These are phyloP conservation scores for Colostygia pectinataria DNA, from an alignment of 2,888 invertebrate genomes.

Conservation along the genomic window DNA sequence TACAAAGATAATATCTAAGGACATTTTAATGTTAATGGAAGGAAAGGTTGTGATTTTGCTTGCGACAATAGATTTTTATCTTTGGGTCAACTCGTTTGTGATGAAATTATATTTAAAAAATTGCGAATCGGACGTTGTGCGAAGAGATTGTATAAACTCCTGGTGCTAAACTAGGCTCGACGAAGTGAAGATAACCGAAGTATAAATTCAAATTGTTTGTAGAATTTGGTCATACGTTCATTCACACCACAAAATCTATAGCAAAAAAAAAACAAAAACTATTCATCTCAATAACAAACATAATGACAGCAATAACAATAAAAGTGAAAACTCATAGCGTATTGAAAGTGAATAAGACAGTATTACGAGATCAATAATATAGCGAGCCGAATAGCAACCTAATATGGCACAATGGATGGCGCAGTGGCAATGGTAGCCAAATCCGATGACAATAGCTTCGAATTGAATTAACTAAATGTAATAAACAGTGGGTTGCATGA, in stretches of 20 bases:
- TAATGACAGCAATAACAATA: constrained; percentile 3
- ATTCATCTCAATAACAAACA: neutral
- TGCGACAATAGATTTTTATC: constrained; percentile 31
- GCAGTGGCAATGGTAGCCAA: constrained; percentile 49
- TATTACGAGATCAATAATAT: constrained; percentile 31
- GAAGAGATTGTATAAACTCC: neutral
- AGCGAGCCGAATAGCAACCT: constrained; percentile 47
- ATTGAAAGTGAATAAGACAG: constrained; percentile 30
- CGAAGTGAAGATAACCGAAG: constrained; percentile 1
- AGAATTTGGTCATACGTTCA: too few species aligned
- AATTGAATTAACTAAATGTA: constrained; percentile 48
- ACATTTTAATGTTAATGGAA: constrained; percentile 48
- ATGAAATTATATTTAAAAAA: constrained; percentile 15
- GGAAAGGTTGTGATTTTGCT: constrained; percentile 38
- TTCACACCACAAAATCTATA: too few species aligned
- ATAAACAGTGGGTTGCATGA: constrained; percentile 31
- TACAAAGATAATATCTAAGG: constrained; percentile 58
- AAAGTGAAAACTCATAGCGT: constrained; percentile 35
- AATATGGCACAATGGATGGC: constrained; percentile 42
- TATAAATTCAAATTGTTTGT: too few species aligned
- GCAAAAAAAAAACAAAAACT: neutral
- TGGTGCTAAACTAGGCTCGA: neutral
- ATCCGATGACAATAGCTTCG: constrained; percentile 51
- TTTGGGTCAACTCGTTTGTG: constrained; percentile 12
- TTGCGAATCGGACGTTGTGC: constrained; percentile 2